Conservation (phyloP, 2,113 vertebrate species). For the Speoplatyrhinus poulsoni region DNA sequence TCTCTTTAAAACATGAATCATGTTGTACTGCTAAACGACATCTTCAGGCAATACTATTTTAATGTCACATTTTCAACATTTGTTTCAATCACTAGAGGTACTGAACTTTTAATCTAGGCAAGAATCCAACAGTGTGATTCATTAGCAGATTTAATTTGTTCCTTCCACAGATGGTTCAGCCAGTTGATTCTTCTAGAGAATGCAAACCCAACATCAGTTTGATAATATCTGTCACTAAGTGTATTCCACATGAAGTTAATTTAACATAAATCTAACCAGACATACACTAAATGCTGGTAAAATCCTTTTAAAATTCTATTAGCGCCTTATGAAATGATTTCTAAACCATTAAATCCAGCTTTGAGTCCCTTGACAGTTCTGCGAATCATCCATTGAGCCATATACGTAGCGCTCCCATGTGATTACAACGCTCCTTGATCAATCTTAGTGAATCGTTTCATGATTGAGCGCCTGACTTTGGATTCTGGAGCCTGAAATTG, state of each 20-base stretch:
- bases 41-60: slow-evolving; percentile 47
- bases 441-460: slow-evolving; percentile 63
- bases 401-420: slow-evolving; percentile 61
- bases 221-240: slow-evolving; percentile 7
- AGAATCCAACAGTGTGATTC: slow-evolving; percentile 8
- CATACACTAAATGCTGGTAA: slow-evolving; percentile 59
- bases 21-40: slow-evolving; percentile 27
- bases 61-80: slow-evolving; percentile 49
- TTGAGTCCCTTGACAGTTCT: slow-evolving; percentile 50
- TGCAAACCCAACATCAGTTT: slow-evolving; percentile 25
- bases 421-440: slow-evolving; percentile 68
- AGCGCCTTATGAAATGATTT: slow-evolving; percentile 59
- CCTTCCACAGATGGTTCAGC: slow-evolving; percentile 12
- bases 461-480: slow-evolving; percentile 55
- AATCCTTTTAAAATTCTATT: slow-evolving; percentile 61
- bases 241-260: not conserved
- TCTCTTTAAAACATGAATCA: slow-evolving; percentile 10
- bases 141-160: slow-evolving; percentile 47
- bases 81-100: slow-evolving; percentile 42
- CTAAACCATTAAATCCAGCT: slow-evolving; percentile 62
- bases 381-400: slow-evolving; percentile 42
- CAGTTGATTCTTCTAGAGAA: slow-evolving; percentile 41
- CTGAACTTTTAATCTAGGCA: slow-evolving; percentile 32
- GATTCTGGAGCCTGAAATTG: slow-evolving; percentile 64
- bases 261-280: slow-evolving; percentile 53